Base-by-base conservation (phyloP, 1,140 invertebrate genomes). In the Ceratina australensis region DNA sequence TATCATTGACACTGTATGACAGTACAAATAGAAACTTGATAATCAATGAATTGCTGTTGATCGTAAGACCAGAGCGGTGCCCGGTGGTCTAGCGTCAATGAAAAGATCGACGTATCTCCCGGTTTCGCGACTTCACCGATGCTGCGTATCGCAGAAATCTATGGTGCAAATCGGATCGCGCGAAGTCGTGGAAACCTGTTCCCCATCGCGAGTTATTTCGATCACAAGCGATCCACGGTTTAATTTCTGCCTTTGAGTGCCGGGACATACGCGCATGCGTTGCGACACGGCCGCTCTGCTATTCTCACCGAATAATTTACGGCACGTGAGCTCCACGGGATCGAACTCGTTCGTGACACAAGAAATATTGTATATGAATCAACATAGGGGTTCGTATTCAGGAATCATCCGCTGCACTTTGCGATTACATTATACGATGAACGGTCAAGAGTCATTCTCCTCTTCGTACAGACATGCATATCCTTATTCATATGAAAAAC, bases 291-390 rank as follows among this genome's bases (percentile, higher is more conserved):
- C 77, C 78, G 76, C 81, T 83, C 77, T 79, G 80, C 82, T 83
- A 83, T 83, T 83, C 82, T 83, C 82, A 83, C 82, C 80, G 76
- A 83, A 83, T 82, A 83, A 83, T 83, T 83, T 83, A 83, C 82
- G 67, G 81, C 82, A 83, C 82, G 82, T 83, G 82, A 83, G 82
- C 82, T 83, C 81, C 81, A 72, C 81, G 72, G 81, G 82, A 83
- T 82, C 75, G 82, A 79, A 83, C 75, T 76, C 76, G 61, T 83
- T 83, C 78, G 73, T 83, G 82, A 83, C 67, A 75, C 64, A n/a
- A 72, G 61, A 76, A 42, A 73, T 72, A 76, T 72, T 60, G 65
- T 82, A 64, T 54, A 83, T 83, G 81, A 83, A 83, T 83, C 81
- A 73, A 74, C 33, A 42, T 10, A 42, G 33, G 33, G 33, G 33